Evolutionary conservation across 2,797 vertebrate species (phyloP).

Genomic region (Eurystomus glaucurus): DNA sequence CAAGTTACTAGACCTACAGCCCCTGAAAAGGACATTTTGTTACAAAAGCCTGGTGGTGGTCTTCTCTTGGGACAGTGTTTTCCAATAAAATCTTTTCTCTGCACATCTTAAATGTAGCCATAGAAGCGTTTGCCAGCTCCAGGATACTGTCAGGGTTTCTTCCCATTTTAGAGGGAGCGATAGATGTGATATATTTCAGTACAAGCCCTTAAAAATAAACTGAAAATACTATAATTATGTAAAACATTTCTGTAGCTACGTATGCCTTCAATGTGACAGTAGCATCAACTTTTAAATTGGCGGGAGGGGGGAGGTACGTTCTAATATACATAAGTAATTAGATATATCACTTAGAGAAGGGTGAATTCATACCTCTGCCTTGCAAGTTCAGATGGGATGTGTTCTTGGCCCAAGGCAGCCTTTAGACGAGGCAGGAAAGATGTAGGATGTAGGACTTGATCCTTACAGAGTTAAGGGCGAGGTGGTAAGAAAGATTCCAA

Average conservation of each 20-base stretch:
- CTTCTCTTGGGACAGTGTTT: background rate
- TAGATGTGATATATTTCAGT: background rate
- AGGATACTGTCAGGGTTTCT: background rate
- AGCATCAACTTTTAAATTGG: background rate
- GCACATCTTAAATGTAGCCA: rapidly evolving
- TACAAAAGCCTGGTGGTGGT: background rate
- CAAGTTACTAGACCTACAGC: background rate
- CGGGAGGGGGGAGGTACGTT: background rate
- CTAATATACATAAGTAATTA: background rate
- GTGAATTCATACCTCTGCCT: background rate
- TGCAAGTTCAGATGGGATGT: background rate
- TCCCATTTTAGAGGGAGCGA: background rate
- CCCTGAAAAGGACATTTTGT: slow-evolving; percentile 18
- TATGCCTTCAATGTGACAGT: background rate
- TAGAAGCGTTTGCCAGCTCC: background rate
- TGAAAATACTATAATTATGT: background rate
- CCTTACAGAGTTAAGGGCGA: background rate
- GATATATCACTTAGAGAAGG: rapidly evolving
- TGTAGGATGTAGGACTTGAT: background rate
- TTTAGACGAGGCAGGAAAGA: background rate
- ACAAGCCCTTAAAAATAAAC: background rate
- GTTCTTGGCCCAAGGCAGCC: background rate
- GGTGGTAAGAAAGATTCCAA: background rate
- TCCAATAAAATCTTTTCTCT: background rate
- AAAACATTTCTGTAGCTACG: background rate